A percentile compares a stretch with the other conserved stretches of the same genome.
Conservation (phyloP, 2,797 vertebrate species). For the Manis javanica region DNA sequence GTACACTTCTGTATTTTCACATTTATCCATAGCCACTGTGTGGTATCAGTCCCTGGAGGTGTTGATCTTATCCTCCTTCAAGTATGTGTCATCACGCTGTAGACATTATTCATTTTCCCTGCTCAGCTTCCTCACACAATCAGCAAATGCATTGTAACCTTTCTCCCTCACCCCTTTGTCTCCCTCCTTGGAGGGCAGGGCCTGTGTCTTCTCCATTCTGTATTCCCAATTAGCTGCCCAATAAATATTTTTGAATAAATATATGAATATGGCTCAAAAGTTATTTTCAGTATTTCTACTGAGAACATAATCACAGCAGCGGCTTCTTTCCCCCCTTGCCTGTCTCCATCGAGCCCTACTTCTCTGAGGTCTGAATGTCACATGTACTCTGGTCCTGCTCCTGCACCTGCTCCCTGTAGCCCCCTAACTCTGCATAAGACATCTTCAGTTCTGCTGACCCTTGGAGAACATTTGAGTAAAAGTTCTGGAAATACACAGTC, state of each 20-base stretch:
- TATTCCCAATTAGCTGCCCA: background rate
- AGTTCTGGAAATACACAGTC: background rate
- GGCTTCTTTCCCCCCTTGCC: background rate
- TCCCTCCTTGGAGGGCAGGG: background rate
- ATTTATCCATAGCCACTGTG: background rate
- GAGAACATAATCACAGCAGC: background rate
- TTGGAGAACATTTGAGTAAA: background rate
- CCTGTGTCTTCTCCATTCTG: background rate
- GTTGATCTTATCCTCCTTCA: background rate
- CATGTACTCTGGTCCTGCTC: background rate
- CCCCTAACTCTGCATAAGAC: background rate
- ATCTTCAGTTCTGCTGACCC: background rate
- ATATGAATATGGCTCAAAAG: background rate
- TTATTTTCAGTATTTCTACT: background rate
- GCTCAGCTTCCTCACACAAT: background rate
- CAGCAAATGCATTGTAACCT: background rate
- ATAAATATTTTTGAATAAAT: background rate
- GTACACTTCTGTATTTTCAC: background rate
- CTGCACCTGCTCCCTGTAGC: background rate
- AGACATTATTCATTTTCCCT: background rate
- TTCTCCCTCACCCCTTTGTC: background rate
- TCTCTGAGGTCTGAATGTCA: background rate
- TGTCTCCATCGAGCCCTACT: background rate
- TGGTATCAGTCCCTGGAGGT: background rate
- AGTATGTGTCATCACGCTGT: background rate